phyloP scores from a whole-genome alignment of 2,888 invertebrate genomes.

The Acleris cristana region DNA sequence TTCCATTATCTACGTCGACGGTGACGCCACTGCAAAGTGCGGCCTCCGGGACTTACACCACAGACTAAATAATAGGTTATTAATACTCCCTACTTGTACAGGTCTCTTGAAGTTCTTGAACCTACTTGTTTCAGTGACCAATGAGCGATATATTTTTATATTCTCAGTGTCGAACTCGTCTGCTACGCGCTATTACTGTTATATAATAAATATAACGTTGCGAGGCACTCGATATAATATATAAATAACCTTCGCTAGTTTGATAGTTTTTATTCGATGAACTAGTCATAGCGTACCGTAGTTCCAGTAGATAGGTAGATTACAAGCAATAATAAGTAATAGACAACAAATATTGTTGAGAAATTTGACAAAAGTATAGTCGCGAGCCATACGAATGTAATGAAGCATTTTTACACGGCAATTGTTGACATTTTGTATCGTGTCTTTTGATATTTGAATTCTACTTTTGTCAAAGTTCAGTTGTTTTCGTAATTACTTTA shows the following conservation, averaged over 20 bases:
- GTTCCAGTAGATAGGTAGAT: conserved; percentile 69
- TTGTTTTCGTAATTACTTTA: conserved; percentile 59
- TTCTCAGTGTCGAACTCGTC: conserved; percentile 52
- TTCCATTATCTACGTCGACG: too few species aligned
- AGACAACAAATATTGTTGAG: conserved; percentile 60
- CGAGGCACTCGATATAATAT: conserved; percentile 43
- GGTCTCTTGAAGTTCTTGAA: conserved; percentile 6
- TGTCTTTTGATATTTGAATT: conserved; percentile 53
- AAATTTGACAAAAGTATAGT: conserved; percentile 67
- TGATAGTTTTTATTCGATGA: conserved; percentile 48
- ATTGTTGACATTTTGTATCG: conserved; percentile 50
- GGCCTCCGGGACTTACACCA: too few species aligned
- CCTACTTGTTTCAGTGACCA: conserved; percentile 44
- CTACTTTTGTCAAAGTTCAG: conserved; percentile 70
- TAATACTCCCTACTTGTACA: not conserved
- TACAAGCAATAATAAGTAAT: conserved; percentile 70
- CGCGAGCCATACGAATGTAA: conserved; percentile 39
- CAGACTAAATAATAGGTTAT: too few species aligned
- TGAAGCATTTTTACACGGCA: conserved; percentile 48
- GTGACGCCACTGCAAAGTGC: too few species aligned
- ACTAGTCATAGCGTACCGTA: conserved; percentile 53
- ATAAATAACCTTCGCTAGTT: conserved; percentile 46
- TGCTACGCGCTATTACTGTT: conserved; percentile 53
- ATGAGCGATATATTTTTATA: conserved; percentile 52
- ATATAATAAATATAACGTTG: conserved; percentile 46